Base-by-base conservation (phyloP, 92 coral and sea anemone genomes). In the Parazoanthus atlanticus region DNA sequence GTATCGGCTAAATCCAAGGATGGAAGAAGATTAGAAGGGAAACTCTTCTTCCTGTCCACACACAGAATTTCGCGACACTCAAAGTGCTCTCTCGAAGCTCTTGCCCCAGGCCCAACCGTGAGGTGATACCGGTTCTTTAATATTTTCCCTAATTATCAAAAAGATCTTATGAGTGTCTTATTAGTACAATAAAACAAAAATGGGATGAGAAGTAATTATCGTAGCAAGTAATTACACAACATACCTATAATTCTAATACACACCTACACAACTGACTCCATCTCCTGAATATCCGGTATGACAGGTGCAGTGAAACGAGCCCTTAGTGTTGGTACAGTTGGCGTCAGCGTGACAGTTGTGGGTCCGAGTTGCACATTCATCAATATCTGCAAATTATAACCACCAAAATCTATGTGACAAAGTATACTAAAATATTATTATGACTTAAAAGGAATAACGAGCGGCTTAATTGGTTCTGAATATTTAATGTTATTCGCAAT, bases 241-340 rank as follows among this genome's bases (percentile, higher is more conserved):
- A 61, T 61, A 19, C 28, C 8, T 7, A 15, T 3, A 21, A 23
- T 0, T 21, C 69, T 61, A 25, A 61, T 4, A 61, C 69, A 23
- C 69, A 61, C 69, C 69, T 1, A 69, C 88, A 72, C 98, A 96
- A 17, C 77, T 91, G 84, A 91, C 92, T 5, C 98, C 98, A 92
- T 96, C 74, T 80, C 98, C 98, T 15, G 93, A 91, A 88, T 88
- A 96, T 78, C 97, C 97, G 81, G 92, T 79, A 85, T 93, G 92
- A 89, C 98, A 96, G 79, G 97, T 91, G 86, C 98, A 96, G 74
- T 92, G 89, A 88, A 91, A 96, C 30, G 95, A 96, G 84, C 95
- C 97, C 80, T 93, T 93, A 65, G 97, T 94, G 86, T 96, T 93
- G 74, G 93, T 93, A 47, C 98, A 96, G 89, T 93, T 96, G 89